Evolutionary conservation across 2,113 vertebrate genomes (phyloP), one percentile per base, ranked within the genome.

Genomic region (Prochilodus magdalenae): DNA sequence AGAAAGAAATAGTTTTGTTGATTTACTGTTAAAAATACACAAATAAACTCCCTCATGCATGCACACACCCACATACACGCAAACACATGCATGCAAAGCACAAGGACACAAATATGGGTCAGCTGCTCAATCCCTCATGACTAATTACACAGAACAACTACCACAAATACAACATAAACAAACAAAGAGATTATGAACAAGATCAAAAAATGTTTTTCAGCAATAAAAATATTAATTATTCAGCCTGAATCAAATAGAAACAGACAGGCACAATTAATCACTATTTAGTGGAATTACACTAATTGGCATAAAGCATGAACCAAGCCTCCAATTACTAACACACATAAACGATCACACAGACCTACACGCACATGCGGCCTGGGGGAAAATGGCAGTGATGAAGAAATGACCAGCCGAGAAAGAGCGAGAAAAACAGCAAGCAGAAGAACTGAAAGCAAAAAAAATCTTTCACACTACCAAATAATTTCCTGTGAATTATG

Each of bases 301-400:
- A 67, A 77, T 18, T 77, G 62, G 44, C 15, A 69, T 55, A 70
- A 51, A 51, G 14, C 11, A 24, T 20, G 33, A 30, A 78, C 70
- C 30, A 75, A 73, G 57, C 26, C 71, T 26, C n/a, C 49, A 70
- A 4, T 33, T 49, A 70, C 18, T 74, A 27, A 20, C 33, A 72
- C 57, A 71, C 33, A 30, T 24, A 65, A 44, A 29, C 22, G 53
- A 26, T 70, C 30, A 65, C n/a, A 80, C 33, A n/a, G 24, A 57
- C 71, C 70, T 33, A 24, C 36, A 67, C 49, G 26, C 15, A 79
- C 22, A 79, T 72, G 33, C 18, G 44, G 49, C 27, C 44, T 51
- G 36, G 49, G 49, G 33, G 67, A 70, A 40, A 40, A 24, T 44
- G 11, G n/a, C 30, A 22, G 22, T 57, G 6, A 4, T 77, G 44